phyloP scores from a whole-genome alignment of 2,113 vertebrate species.

The Coturnix japonica region DNA sequence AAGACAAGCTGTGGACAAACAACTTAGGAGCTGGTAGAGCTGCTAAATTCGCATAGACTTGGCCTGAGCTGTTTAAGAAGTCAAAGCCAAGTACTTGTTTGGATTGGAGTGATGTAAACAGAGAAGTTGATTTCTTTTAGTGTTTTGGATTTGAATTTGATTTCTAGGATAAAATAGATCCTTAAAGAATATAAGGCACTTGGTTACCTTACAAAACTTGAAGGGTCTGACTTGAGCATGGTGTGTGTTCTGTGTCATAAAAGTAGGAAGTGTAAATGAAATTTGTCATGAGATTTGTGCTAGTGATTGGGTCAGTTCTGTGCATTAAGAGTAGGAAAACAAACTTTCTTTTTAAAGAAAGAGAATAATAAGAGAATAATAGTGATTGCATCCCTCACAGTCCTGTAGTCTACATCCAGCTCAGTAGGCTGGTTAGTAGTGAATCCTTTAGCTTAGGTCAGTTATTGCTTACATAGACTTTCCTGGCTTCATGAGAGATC shows the following conservation, averaged over 20 bases:
- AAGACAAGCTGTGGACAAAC: background rate
- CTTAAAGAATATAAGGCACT: background rate
- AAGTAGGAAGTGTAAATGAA: background rate
- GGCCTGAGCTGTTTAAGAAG: background rate
- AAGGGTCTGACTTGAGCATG: background rate
- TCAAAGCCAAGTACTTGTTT: background rate
- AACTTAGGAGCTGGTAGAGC: background rate
- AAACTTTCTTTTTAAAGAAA: background rate
- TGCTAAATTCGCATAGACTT: background rate
- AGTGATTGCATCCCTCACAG: background rate
- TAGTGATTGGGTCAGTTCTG: background rate
- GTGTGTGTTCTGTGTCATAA: fast-evolving
- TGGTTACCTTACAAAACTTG: fast-evolving
- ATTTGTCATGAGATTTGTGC: background rate
- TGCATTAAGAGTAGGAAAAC: background rate
- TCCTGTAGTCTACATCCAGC: fast-evolving
- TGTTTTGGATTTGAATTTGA: background rate
- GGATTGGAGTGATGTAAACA: background rate
- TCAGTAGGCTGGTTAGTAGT: background rate
- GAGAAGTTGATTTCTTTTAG: background rate
- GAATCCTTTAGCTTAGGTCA: background rate
- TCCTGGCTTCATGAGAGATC: background rate
- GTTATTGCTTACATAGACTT: background rate
- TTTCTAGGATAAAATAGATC: background rate
- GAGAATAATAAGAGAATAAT: background rate